Evolutionary conservation across 2,888 invertebrate species (phyloP), one percentile per base, ranked within the genome.

Genomic region (Argyra leucocephala): DNA sequence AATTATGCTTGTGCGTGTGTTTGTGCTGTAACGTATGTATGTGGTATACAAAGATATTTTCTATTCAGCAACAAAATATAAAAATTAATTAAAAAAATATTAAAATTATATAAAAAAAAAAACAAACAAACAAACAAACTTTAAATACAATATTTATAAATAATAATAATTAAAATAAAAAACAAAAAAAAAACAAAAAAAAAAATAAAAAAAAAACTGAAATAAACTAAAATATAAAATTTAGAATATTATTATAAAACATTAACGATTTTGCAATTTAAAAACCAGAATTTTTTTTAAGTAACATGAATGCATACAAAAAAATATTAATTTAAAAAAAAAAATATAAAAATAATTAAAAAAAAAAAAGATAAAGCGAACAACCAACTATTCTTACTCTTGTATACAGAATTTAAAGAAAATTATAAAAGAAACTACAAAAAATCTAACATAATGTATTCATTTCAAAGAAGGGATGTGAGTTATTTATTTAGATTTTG

Each of bases 21-120:
- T 9, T 48, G 48, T 48, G 48, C 4, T 48, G 12, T 12, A 48
- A 48, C 48, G 48, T 48, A 48, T 48, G 48, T 48, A 48, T 48
- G 48, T 48, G 48, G 48, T 48, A 48, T 48, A 48, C 48, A 48
- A 48, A 48, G 48, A 48, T 48, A 48, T 48, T 48, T 48, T 48
- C 48, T 48, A 48, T 48, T 48, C 48, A 48, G 48, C 48, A 48
- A 48, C 48, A 69, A 69, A 67, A 65, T 65, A 67, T 63, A 66
- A 63, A 64, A 64, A 57, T 57, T 61, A 57, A 61, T 61, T 62
- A 93, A 85, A 93, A 88, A 77, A 48, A 18, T 48, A 48, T 18
- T 48, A 12, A 72, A 70, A 67, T 69, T 68, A 69, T 69, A 67
- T 68, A 69, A 65, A 66, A 67, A 61, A 63, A 63, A 61, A 62